Conservation (phyloP, 1,140 invertebrate genomes). For the Triops cancriformis region DNA sequence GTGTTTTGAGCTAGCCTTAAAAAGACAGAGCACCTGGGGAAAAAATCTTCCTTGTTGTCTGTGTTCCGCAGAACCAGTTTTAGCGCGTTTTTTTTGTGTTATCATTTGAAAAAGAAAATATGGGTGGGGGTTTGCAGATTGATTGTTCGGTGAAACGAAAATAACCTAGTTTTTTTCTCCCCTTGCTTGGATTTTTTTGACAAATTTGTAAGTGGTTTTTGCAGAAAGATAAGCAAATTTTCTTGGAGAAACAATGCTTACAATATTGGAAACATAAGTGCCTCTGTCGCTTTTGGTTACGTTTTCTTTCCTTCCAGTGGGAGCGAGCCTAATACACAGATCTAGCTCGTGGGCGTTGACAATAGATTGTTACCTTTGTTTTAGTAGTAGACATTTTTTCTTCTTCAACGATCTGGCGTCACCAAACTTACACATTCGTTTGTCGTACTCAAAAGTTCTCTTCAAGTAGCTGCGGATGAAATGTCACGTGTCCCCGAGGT, state of each 20-base stretch:
- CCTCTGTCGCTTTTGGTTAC: not conserved
- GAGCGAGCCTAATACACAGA: not conserved
- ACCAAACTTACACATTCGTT: no score
- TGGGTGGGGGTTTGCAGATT: not conserved
- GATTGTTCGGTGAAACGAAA: not conserved
- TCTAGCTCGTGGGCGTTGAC: not conserved
- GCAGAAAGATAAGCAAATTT: not conserved
- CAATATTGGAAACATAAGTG: not conserved
- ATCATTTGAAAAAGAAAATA: not conserved
- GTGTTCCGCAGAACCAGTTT: not conserved
- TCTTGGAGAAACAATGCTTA: not conserved
- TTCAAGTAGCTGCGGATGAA: no score
- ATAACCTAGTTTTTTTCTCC: not conserved
- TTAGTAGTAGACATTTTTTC: not conserved
- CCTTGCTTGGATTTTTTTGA: not conserved
- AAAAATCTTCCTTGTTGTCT: not conserved
- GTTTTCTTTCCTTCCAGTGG: constrained; percentile 7
- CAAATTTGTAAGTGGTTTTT: not conserved
- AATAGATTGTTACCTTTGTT: not conserved
- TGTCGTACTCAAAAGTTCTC: no score
- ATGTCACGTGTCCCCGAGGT: no score
- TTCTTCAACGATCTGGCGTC: no score
- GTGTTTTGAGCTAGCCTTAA: constrained; percentile 4
- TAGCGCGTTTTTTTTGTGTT: not conserved
- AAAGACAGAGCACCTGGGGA: not conserved